Evolutionary conservation across 2,113 vertebrate genomes (phyloP).

Genomic region (Rhea americana): DNA sequence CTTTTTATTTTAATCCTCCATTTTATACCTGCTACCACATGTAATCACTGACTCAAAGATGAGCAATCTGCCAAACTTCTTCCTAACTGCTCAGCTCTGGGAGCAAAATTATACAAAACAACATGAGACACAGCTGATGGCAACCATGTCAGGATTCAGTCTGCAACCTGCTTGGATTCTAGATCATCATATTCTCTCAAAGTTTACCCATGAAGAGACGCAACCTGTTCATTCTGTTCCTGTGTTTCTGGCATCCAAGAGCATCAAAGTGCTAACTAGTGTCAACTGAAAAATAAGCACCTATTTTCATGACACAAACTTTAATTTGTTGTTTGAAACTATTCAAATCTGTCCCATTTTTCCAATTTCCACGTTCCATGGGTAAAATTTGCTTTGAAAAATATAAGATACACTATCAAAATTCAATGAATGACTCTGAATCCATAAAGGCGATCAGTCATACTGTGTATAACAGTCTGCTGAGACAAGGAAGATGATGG

Average conservation of each 20-base stretch:
- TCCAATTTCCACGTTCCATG: background rate
- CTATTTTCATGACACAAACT: background rate
- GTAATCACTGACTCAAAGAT: background rate
- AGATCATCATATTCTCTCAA: background rate
- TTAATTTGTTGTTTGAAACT: background rate
- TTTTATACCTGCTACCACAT: background rate
- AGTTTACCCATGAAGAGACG: background rate
- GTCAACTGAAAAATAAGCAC: background rate
- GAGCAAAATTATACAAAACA: background rate
- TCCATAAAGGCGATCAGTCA: background rate
- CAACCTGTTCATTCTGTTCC: background rate
- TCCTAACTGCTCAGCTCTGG: background rate
- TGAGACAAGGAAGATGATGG: background rate
- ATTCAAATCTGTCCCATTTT: background rate
- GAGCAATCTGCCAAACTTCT: background rate
- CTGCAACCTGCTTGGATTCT: background rate
- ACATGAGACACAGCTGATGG: background rate
- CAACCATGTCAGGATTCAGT: background rate
- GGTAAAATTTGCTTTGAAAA: background rate
- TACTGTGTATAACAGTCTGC: background rate
- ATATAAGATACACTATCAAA: background rate
- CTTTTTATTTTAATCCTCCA: background rate
- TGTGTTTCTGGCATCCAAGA: background rate
- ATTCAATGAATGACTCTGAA: background rate
- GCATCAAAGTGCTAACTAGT: background rate